Conservation (phyloP, 2,113 vertebrate species). For the Erinaceus europaeus region DNA sequence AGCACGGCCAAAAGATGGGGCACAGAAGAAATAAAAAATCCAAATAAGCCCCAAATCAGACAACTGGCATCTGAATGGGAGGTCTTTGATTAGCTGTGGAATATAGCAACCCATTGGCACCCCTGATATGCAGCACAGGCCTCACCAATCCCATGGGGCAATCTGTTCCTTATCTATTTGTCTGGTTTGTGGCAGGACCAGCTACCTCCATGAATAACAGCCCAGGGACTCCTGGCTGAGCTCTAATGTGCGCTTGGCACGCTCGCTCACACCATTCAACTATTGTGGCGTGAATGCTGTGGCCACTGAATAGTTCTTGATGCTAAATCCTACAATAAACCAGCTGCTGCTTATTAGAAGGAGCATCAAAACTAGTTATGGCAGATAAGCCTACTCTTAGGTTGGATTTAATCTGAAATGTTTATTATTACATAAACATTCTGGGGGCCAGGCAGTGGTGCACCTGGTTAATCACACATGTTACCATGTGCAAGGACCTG, state of each 20-base stretch:
- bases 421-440: no score
- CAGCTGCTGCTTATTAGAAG: neutral
- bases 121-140: neutral
- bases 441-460: no score
- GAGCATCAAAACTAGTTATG: neutral
- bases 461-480: no score
- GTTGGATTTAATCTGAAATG: conserved; percentile 27
- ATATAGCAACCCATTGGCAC: neutral
- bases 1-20: neutral
- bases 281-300: neutral
- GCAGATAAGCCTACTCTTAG: neutral
- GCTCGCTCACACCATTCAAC: neutral
- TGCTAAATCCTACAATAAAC: neutral
- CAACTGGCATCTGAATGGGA: neutral
- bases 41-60: neutral
- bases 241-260: neutral
- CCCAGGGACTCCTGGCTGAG: neutral
- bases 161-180: neutral
- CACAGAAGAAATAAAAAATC: conserved; percentile 2
- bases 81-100: neutral
- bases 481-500: no score
- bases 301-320: neutral
- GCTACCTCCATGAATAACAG: neutral
- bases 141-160: neutral
- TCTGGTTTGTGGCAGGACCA: neutral